Base-by-base conservation (phyloP, 2,113 vertebrate genomes). In the Ophiodon elongatus region DNA sequence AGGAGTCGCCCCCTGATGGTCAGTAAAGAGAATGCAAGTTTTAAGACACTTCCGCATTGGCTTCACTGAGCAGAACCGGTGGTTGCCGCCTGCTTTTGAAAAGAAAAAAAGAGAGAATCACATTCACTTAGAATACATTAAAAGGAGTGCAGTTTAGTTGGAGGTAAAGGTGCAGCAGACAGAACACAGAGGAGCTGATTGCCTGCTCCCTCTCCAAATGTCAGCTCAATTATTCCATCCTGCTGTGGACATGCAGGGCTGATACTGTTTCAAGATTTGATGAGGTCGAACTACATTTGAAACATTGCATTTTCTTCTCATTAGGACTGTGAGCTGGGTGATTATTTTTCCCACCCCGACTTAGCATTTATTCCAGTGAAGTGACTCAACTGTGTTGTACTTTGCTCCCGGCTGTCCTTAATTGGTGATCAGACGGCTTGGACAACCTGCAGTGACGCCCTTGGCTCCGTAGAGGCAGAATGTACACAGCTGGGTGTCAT, bases 211-310 rank as follows among this genome's bases (percentile, higher is more conserved):
- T 50, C 50, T 80, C 56, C 29, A 65, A 77, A 67, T 73, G 80
- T 60, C 64, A 80, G 33, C 66, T 80, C 69, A 63, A 54, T 85
- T 83, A 73, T 59, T 57, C 73, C 25, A 33, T 56, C 66, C 72
- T 0, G 31, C 0, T 2, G 13, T 15, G 27, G 19, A 76, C 15
- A 41, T 27, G 13, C 37, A 37, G 33, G 21, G 1, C 15, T 29
- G 41, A 25, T 33, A 13, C 29, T 8, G 23, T 27, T 67, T 86
- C 37, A 62, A 33, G 27, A 59, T 59, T n/a, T 84, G 52, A 72
- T 73, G 72, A 83, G 68, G 50, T 73, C 19, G 8, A 60, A 19
- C 50, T 52, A 27, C 50, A 60, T 83, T 60, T 74, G 11, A 65
- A 79, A 41, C 69, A 10, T 14, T 41, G 27, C n/a, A 33, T 25